Evolutionary conservation across 2,797 vertebrate genomes (phyloP), one percentile per base, ranked within the genome.

Genomic region (Nannoperca obscura): DNA sequence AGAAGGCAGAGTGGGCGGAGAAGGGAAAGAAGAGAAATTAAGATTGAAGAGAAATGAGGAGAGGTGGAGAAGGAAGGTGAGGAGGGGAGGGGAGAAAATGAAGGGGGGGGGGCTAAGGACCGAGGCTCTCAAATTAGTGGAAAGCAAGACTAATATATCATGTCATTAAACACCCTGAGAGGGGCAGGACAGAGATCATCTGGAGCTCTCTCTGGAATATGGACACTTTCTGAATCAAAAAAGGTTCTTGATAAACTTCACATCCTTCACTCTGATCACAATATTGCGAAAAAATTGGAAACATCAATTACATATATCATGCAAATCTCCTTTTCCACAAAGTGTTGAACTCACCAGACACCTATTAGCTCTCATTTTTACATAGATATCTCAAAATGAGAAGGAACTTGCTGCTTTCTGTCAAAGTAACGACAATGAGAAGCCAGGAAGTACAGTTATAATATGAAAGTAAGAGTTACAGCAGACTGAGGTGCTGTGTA

Each of bases 131-230:
- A 59, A 49, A 50, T 50, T 38, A 50, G 46, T 32, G 19, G 24
- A 44, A 66, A 34, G 50, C 9, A 72, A 44, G 9, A 55, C 13
- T 47, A 61, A 52, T 71, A 52, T 57, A 71, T 61, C 58, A 53
- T 71, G 58, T 52, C 58, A 61, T 42, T 30, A 52, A 61, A 52
- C 27, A 34, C 24, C n/a, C 10, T 47, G 30, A 64, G 30, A 55
- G n/a, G 20, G 15, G 30, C 60, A 36, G 20, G 50, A 73, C 30
- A 62, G 36, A 47, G 57, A 61, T 15, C 22, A 19, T 42, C 13
- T 32, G 22, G 46, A 40, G 44, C 14, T 71, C 67, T 32, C 68
- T 36, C 44, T 59, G 11, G 46, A 59, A 50, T 27, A 12, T 20
- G 19, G 30, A 5, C 30, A 34, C 20, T 19, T 47, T 36, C 53